A percentile compares a stretch with the other conserved stretches of the same genome.
These are phyloP conservation scores for Oscheius sp. DNA, from an alignment of 2,888 invertebrate genomes.

Conservation along the genomic window DNA sequence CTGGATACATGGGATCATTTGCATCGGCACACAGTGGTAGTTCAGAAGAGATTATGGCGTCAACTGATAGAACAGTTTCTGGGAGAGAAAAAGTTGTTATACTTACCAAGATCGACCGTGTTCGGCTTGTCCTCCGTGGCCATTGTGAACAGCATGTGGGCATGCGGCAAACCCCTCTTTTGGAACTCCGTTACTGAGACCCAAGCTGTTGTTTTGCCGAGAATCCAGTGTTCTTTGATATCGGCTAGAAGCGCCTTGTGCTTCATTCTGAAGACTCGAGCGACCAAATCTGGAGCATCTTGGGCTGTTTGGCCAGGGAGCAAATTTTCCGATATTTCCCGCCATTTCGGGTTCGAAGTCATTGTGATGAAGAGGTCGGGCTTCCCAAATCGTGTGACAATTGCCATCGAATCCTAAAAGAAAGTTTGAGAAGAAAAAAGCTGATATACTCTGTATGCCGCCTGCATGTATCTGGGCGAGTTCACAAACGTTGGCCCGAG, in stretches of 20 bases:
- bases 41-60: slow-evolving; percentile 46
- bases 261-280: slow-evolving; percentile 66
- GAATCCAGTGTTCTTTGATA: slow-evolving; percentile 50
- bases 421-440: too few species aligned
- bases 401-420: too few species aligned
- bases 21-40: slow-evolving; percentile 43
- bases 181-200: slow-evolving; percentile 70
- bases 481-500: too few species aligned
- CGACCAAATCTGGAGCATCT: slow-evolving; percentile 65
- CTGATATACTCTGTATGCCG: too few species aligned
- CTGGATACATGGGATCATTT: slow-evolving; percentile 44
- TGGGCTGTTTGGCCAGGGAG: slow-evolving; percentile 39
- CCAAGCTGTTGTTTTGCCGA: slow-evolving; percentile 56
- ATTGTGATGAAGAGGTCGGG: slow-evolving; percentile 67
- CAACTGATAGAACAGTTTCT: slow-evolving; percentile 17
- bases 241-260: slow-evolving; percentile 51
- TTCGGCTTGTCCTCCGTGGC: slow-evolving; percentile 63
- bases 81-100: neutral
- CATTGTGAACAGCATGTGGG: slow-evolving; percentile 58
- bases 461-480: too few species aligned
- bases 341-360: slow-evolving; percentile 73
- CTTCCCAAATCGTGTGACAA: too few species aligned
- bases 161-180: slow-evolving; percentile 71
- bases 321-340: slow-evolving; percentile 62
- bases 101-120: slow-evolving; percentile 7